A percentile compares a stretch with the other conserved stretches of the same genome.
These are phyloP conservation scores for Drosophila yakuba DNA, from an alignment of 1,140 invertebrate species.

Conservation along the genomic window DNA sequence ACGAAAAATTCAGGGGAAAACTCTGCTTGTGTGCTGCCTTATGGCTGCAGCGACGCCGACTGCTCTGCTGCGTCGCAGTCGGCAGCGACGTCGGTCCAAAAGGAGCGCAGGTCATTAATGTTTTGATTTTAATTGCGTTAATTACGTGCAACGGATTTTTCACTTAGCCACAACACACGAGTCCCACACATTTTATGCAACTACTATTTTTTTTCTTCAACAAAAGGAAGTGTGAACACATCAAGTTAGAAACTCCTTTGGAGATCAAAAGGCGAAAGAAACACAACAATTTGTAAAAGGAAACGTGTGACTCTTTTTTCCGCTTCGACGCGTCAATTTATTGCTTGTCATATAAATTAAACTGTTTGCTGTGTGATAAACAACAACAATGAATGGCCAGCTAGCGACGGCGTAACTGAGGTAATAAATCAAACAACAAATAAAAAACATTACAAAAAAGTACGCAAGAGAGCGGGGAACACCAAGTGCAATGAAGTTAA, in stretches of 20 bases:
- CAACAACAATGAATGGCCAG: slow-evolving; percentile 47
- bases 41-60: slow-evolving; percentile 9
- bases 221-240: slow-evolving; percentile 21
- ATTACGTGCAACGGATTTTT: slow-evolving; percentile 84
- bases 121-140: slow-evolving; percentile 85
- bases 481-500: slow-evolving; percentile 36
- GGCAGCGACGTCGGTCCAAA: slow-evolving; percentile 27
- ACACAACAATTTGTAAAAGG: slow-evolving; percentile 11
- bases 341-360: slow-evolving; percentile 78
- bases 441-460: slow-evolving; percentile 15
- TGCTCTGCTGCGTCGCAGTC: slow-evolving; percentile 30
- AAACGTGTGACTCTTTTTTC: slow-evolving; percentile 17
- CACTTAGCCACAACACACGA: slow-evolving; percentile 50
- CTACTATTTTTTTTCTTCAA: neutral
- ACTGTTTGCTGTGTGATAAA: slow-evolving; percentile 62
- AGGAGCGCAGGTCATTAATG: slow-evolving; percentile 83
- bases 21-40: slow-evolving; percentile 3
- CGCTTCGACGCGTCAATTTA: slow-evolving; percentile 59
- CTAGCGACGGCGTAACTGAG: slow-evolving; percentile 25
- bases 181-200: slow-evolving; percentile 4
- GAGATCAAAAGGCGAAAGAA: slow-evolving; percentile 4
- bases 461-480: slow-evolving; percentile 10
- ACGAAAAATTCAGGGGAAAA: neutral
- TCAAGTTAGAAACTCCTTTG: neutral
- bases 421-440: slow-evolving; percentile 30